Evolutionary conservation across 2,888 invertebrate genomes (phyloP).

Genomic region (Tridacna crocea): DNA sequence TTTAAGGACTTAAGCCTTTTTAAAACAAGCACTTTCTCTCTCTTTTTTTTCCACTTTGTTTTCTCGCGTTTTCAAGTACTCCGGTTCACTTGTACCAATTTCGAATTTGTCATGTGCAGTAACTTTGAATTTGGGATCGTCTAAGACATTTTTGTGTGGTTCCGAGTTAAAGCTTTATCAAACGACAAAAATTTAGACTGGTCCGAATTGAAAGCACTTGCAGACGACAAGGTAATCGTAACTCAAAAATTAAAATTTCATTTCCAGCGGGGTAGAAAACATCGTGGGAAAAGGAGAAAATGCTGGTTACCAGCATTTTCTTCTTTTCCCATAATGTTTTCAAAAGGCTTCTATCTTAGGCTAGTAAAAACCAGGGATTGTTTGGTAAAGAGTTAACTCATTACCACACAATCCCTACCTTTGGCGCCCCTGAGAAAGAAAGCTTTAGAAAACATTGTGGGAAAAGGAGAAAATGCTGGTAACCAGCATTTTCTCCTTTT

Average conservation of each 20-base stretch:
- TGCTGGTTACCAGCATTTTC: constrained; percentile 4
- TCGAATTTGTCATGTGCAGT: no score
- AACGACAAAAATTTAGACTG: not conserved
- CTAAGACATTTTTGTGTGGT: not conserved
- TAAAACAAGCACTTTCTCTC: no score
- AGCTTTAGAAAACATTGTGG: constrained; percentile 1
- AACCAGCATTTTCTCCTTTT: not conserved
- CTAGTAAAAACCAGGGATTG: no score
- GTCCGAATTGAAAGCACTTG: not conserved
- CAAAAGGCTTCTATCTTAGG: no score
- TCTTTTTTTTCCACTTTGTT: no score
- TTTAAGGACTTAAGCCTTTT: no score
- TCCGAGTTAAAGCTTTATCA: not conserved
- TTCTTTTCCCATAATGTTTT: not conserved
- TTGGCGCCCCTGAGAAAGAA: no score
- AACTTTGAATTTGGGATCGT: no score
- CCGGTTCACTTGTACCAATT: no score
- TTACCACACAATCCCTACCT: no score
- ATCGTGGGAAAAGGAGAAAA: not conserved
- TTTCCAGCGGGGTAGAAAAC: not conserved
- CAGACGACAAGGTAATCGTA: not conserved
- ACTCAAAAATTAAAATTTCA: not conserved
- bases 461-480: not conserved
- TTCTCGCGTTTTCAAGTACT: no score
- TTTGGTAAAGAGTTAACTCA: no score